Conservation (phyloP, 2,113 vertebrate genomes). For the Agelaius tricolor region DNA sequence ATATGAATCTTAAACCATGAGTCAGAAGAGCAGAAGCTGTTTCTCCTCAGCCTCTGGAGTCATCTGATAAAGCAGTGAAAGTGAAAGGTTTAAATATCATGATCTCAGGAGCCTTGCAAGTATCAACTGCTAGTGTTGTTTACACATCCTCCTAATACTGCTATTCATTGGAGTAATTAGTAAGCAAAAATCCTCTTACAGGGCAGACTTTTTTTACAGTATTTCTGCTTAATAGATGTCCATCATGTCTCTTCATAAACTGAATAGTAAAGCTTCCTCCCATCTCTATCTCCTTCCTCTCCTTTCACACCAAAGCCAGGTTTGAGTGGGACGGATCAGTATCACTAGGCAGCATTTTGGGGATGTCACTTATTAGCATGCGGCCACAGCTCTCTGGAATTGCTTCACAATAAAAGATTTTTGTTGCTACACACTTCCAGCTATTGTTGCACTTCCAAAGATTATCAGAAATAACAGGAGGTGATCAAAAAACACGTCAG, state of each 20-base stretch:
- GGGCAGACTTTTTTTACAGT: neutral
- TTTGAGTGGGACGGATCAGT: neutral
- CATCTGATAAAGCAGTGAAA: neutral
- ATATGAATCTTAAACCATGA: neutral
- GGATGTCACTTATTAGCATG: neutral
- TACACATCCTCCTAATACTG: neutral
- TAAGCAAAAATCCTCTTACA: neutral
- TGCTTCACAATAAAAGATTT: neutral
- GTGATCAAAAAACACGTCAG: neutral
- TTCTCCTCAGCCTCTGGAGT: neutral
- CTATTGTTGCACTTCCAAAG: neutral
- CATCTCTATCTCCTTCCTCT: neutral
- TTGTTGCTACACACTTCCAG: slow-evolving; percentile 9
- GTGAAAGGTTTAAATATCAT: neutral
- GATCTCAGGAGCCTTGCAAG: neutral
- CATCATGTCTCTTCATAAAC: neutral
- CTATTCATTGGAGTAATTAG: neutral
- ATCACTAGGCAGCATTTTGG: neutral
- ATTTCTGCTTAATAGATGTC: neutral
- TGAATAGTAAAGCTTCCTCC: neutral
- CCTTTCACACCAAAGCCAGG: neutral
- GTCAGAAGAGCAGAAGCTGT: neutral
- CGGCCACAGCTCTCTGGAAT: neutral
- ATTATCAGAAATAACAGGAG: neutral
- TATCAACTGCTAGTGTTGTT: neutral